Evolutionary conservation across 1,140 invertebrate genomes (phyloP).

Genomic region (Penaeus japonicus): DNA sequence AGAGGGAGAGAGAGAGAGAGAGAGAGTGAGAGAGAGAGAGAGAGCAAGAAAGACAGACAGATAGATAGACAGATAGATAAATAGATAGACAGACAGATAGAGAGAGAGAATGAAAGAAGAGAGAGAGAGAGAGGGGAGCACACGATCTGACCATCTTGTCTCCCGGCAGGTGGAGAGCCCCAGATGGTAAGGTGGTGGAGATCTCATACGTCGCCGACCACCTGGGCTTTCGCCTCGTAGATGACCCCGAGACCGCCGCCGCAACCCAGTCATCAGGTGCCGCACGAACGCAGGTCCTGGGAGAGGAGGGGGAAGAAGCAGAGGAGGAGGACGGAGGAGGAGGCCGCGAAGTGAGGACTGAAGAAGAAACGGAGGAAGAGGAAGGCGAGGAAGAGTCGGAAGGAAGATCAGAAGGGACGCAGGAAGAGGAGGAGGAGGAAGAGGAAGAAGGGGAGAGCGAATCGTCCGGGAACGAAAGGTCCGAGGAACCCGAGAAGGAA

Average conservation of each 20-base stretch:
- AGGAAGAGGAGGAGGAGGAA: background rate
- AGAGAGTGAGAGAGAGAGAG: no score
- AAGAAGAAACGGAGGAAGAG: background rate
- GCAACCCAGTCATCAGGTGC: background rate
- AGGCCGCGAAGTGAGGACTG: background rate
- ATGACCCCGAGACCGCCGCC: background rate
- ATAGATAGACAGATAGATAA: no score
- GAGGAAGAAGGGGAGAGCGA: background rate
- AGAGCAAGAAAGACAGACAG: no score
- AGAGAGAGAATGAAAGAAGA: no score
- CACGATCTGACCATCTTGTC: background rate
- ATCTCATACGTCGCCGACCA: constrained; percentile 28
- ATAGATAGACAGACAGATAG: no score
- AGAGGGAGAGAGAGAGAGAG: no score
- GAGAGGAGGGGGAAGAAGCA: background rate
- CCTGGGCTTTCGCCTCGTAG: constrained; percentile 27
- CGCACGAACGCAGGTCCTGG: background rate
- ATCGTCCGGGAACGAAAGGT: background rate
- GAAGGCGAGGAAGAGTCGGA: background rate
- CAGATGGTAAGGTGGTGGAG: constrained; percentile 23
- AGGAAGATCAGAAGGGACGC: background rate
- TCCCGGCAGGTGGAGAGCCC: constrained; percentile 18
- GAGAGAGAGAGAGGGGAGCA: background rate
- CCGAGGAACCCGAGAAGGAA: background rate
- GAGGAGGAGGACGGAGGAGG: background rate